Evolutionary conservation across 2,888 invertebrate species (phyloP), one percentile per base, ranked within the genome.

Genomic region (Aphodius sticticus): DNA sequence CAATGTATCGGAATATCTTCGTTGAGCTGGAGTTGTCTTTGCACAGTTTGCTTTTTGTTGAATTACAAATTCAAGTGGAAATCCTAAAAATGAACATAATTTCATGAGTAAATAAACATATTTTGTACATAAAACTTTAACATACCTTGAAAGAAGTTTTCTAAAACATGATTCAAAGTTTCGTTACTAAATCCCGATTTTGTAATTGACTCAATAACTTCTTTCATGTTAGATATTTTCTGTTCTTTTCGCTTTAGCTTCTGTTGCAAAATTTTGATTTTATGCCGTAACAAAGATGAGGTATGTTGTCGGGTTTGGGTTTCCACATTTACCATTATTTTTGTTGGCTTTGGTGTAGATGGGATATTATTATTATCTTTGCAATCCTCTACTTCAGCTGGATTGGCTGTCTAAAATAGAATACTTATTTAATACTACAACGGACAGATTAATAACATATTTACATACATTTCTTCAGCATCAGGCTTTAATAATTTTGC

Each of bases 401-500:
- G 53, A 53, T 53, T 53, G 53, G 53, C 53, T 53, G 53, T 53
- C 53, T 53, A 53, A 53, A 53, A 53, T 53, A 53, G 7, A 53
- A 53, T 53, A 53, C 53, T 53, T 53, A 53, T 53, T 53, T 53
- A 53, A 53, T 53, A 53, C 53, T 53, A 53, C 53, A 53, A 53
- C 53, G 9, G 53, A 53, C 12, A 53, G 53, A 53, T 53, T 53
- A 53, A 53, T 53, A 1, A 53, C 53, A 2, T 53, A 53, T 53
- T 53, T 53, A 53, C 53, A 5, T 53, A 53, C 53, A 53, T 53
- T 53, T 53, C 53, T 38, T 38, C 76, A 69, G 76, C 69, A 53
- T 76, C 69, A 16, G 16, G 69, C 26, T 76, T 76, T 15, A 76
- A 15, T 76, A 76, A 53, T 37, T 69, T 76, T 38, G 14, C 16